These are phyloP conservation scores for Zapornia atra DNA, from an alignment of 2,113 vertebrate species.

Conservation along the genomic window DNA sequence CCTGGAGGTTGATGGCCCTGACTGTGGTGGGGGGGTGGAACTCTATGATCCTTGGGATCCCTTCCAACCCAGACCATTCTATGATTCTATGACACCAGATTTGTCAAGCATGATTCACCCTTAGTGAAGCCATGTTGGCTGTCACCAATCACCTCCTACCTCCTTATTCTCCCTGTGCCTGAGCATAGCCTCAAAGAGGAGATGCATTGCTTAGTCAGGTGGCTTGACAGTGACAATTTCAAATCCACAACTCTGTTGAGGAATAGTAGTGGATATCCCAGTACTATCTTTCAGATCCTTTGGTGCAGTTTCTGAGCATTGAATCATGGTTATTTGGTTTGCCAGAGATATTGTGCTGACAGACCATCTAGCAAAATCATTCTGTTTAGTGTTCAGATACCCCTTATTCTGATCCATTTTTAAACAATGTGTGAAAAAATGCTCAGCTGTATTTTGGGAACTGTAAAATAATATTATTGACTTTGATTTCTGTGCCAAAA, in stretches of 20 bases:
- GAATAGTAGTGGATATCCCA: background rate
- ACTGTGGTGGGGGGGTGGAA: no score
- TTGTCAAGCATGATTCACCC: no score
- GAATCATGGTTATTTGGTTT: background rate
- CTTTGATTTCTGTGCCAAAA: background rate
- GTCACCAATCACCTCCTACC: no score
- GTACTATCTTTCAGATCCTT: background rate
- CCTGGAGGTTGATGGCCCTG: no score
- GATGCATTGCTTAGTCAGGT: background rate
- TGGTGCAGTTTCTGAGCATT: background rate
- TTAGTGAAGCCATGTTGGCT: no score
- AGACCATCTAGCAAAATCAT: background rate
- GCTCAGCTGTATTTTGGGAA: background rate
- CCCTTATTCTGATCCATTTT: background rate
- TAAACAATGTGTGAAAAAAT: background rate
- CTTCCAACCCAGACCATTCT: no score
- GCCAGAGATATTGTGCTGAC: background rate
- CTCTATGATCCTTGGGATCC: no score
- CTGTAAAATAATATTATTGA: background rate
- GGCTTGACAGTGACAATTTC: background rate
- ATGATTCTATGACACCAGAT: no score
- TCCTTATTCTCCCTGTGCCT: no score
- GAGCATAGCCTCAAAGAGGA: background rate
- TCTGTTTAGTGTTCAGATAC: background rate
- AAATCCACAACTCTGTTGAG: background rate